These are phyloP conservation scores for Xylota segnis DNA, from an alignment of 2,888 invertebrate species.

Conservation along the genomic window DNA sequence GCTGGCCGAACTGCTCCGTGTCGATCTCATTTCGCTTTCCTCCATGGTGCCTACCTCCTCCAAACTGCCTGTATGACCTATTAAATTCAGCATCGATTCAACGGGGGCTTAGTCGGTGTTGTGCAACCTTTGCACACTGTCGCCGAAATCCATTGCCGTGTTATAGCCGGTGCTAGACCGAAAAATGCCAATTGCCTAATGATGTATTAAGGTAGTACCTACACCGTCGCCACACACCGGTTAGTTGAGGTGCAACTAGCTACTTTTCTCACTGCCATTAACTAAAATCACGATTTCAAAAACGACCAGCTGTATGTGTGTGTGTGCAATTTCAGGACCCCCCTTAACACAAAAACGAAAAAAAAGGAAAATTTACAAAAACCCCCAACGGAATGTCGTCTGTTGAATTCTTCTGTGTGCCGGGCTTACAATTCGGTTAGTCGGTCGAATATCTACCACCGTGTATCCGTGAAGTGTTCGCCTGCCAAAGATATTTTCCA, in stretches of 20 bases:
- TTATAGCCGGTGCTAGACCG: constrained; percentile 63
- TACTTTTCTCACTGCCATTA: constrained; percentile 67
- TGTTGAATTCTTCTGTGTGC: constrained; percentile 48
- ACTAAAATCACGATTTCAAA: constrained; percentile 73
- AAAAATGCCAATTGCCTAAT: constrained; percentile 76
- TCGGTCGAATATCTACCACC: constrained; percentile 59
- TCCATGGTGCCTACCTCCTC: constrained; percentile 20
- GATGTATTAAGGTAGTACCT: constrained; percentile 60
- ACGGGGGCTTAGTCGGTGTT: constrained; percentile 40
- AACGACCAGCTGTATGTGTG: constrained; percentile 18
- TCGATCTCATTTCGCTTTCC: constrained; percentile 73
- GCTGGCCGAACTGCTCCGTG: constrained; percentile 26
- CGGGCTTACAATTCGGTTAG: constrained; percentile 67
- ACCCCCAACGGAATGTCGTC: constrained; percentile 63
- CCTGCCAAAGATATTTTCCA: constrained; percentile 74
- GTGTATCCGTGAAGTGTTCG: constrained; percentile 50
- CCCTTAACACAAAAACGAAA: not conserved
- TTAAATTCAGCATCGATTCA: constrained; percentile 68
- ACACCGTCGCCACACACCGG: constrained; percentile 45
- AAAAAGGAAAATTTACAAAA: no score
- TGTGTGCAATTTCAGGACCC: constrained; percentile 38
- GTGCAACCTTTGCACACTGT: constrained; percentile 70
- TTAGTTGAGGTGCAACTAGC: constrained; percentile 34
- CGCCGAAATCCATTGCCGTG: constrained; percentile 32
- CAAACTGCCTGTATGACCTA: constrained; percentile 65